phyloP scores from a whole-genome alignment of 2,113 vertebrate genomes.

The Ceyx margarethae region DNA sequence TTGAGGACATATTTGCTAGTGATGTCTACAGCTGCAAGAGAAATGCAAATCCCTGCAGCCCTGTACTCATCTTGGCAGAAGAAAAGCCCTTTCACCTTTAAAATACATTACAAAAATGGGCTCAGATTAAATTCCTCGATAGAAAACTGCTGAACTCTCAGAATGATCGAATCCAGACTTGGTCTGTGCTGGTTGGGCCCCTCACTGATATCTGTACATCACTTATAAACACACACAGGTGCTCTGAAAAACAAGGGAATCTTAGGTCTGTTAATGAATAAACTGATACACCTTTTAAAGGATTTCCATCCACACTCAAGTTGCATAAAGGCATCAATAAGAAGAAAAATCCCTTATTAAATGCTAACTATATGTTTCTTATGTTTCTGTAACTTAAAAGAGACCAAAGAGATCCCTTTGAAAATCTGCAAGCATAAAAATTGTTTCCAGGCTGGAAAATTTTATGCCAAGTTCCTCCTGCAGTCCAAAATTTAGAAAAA shows the following conservation, averaged over 20 bases:
- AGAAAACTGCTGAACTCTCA: constrained; percentile 1
- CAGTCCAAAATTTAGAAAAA: neutral
- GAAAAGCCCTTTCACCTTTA: constrained; percentile 46
- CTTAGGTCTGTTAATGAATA: neutral
- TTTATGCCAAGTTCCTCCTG: neutral
- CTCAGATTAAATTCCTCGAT: constrained; percentile 7
- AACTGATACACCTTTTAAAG: neutral
- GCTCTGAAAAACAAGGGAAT: neutral
- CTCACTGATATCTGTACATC: constrained; percentile 4
- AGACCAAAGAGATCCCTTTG: neutral
- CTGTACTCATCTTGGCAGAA: constrained; percentile 39
- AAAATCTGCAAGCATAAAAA: constrained; percentile 12
- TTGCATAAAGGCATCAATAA: neutral
- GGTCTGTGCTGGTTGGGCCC: neutral
- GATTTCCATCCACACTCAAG: neutral
- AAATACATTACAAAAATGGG: constrained; percentile 37
- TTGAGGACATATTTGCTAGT: neutral
- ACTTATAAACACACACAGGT: neutral
- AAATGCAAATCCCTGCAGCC: constrained; percentile 39
- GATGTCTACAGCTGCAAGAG: constrained; percentile 42
- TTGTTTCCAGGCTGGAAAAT: constrained; percentile 12
- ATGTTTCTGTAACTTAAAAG: neutral
- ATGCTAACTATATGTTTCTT: neutral
- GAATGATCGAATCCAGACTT: constrained; percentile 44
- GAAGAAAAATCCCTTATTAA: neutral